A percentile compares a stretch with the other conserved stretches of the same genome.
These are phyloP conservation scores for Octomys mimax DNA, from an alignment of 2,797 vertebrate species.

Conservation along the genomic window DNA sequence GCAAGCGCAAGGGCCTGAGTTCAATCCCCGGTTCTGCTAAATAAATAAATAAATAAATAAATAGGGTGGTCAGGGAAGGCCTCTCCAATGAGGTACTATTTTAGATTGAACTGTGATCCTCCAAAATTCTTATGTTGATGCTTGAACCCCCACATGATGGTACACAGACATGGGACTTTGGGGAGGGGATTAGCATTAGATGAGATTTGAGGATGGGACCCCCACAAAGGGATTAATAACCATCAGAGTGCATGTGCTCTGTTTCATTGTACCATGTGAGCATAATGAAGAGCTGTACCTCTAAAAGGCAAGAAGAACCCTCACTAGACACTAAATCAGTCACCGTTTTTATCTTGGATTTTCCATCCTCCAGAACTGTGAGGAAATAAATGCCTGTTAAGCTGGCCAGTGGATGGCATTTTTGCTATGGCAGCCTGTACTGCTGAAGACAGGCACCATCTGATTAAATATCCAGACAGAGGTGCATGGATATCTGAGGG, in stretches of 20 bases:
- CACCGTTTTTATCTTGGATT: neutral
- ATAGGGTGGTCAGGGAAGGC: neutral
- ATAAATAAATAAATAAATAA: no score
- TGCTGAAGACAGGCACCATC: neutral
- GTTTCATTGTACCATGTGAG: neutral
- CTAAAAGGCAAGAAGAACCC: neutral
- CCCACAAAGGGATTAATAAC: neutral
- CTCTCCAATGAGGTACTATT: neutral
- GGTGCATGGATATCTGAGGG: neutral
- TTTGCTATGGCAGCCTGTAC: neutral
- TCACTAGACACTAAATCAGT: neutral
- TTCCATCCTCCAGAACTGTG: neutral
- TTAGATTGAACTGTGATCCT: neutral
- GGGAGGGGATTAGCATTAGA: neutral
- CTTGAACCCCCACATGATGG: neutral
- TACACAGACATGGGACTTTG: neutral
- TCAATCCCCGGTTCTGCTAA: no score
- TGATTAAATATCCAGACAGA: neutral
- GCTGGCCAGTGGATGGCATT: neutral
- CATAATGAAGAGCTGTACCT: no score
- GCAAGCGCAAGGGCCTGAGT: no score
- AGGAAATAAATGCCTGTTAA: neutral
- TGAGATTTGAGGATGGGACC: neutral
- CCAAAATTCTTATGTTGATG: neutral
- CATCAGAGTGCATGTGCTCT: neutral